Base-by-base conservation (phyloP, 2,113 vertebrate species). In the Sardina pilchardus region DNA sequence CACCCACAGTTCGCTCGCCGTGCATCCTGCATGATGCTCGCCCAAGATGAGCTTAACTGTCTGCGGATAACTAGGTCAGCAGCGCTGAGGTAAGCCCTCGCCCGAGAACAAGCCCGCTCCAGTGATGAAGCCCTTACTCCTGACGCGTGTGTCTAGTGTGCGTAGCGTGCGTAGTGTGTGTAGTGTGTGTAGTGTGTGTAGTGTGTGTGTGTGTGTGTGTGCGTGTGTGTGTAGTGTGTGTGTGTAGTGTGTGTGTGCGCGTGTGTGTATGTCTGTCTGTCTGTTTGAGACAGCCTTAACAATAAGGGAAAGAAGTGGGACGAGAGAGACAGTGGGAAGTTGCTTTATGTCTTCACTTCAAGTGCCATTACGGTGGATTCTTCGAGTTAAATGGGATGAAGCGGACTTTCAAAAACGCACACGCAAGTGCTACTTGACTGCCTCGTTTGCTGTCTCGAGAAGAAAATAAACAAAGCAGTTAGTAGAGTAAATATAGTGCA, bases 21-120 rank as follows among this genome's bases (percentile, higher is more conserved):
- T 84, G 87, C 71, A 88, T 89, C 86, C 83, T 86, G 82, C 85
- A 85, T 88, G 87, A 90, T 87, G 87, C 80, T 88, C 82, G 85
- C 86, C 81, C 85, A 87, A 89, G 90, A 90, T 89, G 87, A 90
- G 87, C 85, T 90, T 86, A 89, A 89, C 88, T 90, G 87, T 88
- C 90, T 89, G 84, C 87, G 85, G 90, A 89, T 89, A 90, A 87
- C 84, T 90, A 89, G 90, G 90, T 90, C 90, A 90, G 81, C 88
- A 86, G 85, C 59, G 89, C 86, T 88, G 88, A 90, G 87, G 88
- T 90, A 90, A 89, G 87, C 90, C 88, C 85, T 89, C 82, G 53
- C 34, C n/a, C 5, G 87, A 86, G 89, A 90, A 86, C 85, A 67
- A 85, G 84, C 86, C 84, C 78, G 81, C 86, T 86, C 88, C 85